phyloP scores from a whole-genome alignment of 2,113 vertebrate genomes.

The Mobula hypostoma region DNA sequence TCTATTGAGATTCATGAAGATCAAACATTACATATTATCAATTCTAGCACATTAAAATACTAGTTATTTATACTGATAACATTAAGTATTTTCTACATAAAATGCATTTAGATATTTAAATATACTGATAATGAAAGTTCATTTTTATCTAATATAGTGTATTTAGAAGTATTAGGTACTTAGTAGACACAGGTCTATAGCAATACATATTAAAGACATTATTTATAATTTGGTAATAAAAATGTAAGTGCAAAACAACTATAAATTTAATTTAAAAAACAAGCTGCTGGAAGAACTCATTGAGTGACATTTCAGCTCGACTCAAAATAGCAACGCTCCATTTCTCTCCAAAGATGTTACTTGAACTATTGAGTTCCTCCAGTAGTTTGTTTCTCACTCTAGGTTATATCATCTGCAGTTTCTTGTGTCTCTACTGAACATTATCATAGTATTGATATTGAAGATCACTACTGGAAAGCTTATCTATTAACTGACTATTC shows the following conservation, averaged over 20 bases:
- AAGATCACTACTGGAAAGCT: no score
- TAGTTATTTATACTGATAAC: neutral
- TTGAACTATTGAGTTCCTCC: no score
- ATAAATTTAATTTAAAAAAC: neutral
- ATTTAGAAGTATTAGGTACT: neutral
- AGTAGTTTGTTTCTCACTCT: no score
- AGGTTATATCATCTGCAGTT: no score
- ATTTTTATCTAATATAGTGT: neutral
- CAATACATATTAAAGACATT: neutral
- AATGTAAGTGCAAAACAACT: neutral
- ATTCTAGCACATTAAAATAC: neutral
- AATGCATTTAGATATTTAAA: neutral
- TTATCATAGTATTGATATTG: neutral
- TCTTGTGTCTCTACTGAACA: no score
- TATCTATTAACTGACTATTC: neutral
- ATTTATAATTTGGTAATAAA: neutral
- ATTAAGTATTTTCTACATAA: neutral
- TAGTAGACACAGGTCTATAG: neutral
- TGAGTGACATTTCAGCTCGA: no score
- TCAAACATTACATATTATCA: neutral
- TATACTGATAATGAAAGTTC: neutral
- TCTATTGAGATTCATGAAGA: neutral
- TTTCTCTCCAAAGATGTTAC: no score
- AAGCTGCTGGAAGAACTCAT: no score
- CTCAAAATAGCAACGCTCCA: no score